Evolutionary conservation across 92 coral and sea anemone species (phyloP).

Genomic region (Heteractis magnifica): DNA sequence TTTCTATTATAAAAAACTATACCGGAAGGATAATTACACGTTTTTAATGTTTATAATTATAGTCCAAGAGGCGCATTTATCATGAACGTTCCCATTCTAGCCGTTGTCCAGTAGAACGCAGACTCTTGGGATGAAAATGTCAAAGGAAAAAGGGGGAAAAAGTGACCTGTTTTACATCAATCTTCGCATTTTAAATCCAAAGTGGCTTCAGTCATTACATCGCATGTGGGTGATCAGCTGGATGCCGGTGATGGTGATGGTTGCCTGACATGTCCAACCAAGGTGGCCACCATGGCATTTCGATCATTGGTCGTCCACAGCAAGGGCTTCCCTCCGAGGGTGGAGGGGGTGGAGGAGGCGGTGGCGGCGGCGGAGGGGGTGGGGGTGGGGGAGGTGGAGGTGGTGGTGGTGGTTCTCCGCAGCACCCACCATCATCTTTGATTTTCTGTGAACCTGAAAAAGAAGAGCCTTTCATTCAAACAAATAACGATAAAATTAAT

Average conservation of each 20-base stretch:
- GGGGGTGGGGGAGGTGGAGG: slow-evolving; percentile 17
- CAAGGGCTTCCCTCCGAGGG: slow-evolving; percentile 1
- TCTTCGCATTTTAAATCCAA: no score
- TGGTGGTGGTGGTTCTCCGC: slow-evolving; percentile 11
- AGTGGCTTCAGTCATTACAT: neutral
- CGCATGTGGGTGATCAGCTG: neutral
- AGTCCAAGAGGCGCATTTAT: no score
- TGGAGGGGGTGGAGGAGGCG: slow-evolving; percentile 31
- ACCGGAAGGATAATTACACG: no score
- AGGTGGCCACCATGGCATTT: slow-evolving; percentile 36
- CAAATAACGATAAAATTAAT: no score
- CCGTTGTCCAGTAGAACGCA: no score
- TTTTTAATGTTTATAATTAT: no score
- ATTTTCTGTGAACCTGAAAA: neutral
- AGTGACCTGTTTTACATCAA: no score
- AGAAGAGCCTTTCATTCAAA: neutral
- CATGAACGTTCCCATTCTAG: no score
- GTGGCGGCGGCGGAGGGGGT: slow-evolving; percentile 15
- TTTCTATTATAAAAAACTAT: no score
- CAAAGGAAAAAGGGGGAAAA: no score
- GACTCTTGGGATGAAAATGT: no score
- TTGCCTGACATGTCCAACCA: slow-evolving; percentile 9
- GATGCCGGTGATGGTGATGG: neutral
- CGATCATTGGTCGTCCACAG: slow-evolving; percentile 8
- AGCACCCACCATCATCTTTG: slow-evolving; percentile 8